These are phyloP conservation scores for Eurytemora carolleeae DNA, from an alignment of 1,140 invertebrate species.

Conservation along the genomic window DNA sequence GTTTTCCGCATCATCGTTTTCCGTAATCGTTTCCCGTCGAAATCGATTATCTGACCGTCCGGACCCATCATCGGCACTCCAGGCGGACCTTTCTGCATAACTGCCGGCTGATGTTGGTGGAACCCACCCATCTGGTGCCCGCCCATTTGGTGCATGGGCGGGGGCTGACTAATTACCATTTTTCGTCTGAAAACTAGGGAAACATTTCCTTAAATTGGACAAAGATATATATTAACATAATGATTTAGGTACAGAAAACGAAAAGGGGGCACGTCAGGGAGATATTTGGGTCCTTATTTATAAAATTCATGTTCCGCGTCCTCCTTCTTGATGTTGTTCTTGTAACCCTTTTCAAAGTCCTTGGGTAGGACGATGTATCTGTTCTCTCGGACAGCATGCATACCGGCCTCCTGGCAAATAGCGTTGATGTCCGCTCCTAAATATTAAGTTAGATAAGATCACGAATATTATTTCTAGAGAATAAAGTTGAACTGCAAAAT, in stretches of 20 bases:
- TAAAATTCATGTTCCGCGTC: slow-evolving; percentile 99
- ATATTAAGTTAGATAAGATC: no score
- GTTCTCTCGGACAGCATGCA: slow-evolving; percentile 96
- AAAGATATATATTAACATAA: no score
- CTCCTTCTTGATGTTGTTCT: slow-evolving; percentile 99
- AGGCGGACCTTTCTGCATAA: background rate
- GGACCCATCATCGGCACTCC: slow-evolving; percentile 10
- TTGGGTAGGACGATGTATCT: slow-evolving; percentile 94
- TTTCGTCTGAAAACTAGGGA: no score
- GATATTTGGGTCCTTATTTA: no score
- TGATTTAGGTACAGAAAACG: no score
- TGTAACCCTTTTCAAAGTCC: slow-evolving; percentile 98
- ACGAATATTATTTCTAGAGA: no score
- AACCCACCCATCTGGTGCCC: background rate
- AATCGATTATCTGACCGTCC: slow-evolving; percentile 35
- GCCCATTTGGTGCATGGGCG: background rate
- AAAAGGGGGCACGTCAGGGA: no score
- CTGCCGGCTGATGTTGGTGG: background rate
- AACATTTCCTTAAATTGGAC: no score
- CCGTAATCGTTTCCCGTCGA: slow-evolving; percentile 80
- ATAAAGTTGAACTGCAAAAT: no score
- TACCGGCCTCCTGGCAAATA: slow-evolving; percentile 90
- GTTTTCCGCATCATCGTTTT: slow-evolving; percentile 95
- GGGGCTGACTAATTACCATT: background rate
- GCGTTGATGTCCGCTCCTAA: slow-evolving; percentile 96